Conservation (phyloP, 2,888 invertebrate species). For the Julus scandinavius region DNA sequence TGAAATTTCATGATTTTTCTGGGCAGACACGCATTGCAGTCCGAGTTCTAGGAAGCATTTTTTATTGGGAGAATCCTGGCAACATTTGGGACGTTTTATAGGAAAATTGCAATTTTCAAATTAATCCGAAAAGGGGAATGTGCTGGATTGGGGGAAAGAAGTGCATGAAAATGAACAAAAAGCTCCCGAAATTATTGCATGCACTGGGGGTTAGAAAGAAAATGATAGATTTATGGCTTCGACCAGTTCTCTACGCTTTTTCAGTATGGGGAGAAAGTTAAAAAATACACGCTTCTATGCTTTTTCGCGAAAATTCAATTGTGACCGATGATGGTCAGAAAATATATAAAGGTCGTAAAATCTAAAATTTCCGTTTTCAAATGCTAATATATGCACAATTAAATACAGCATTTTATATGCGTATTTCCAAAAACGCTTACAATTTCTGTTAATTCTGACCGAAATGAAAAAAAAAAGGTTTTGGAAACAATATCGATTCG, state of each 20-base stretch:
- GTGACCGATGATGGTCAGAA: slow-evolving; percentile 3
- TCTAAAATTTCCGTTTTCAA: not conserved
- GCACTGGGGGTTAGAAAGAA: slow-evolving; percentile 37
- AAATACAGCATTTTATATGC: not conserved
- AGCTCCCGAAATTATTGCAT: slow-evolving; percentile 35
- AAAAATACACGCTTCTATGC: slow-evolving; percentile 45
- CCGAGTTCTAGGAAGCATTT: slow-evolving; percentile 38
- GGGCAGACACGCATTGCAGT: slow-evolving; percentile 43
- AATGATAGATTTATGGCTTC: slow-evolving; percentile 50
- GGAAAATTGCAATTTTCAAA: slow-evolving; percentile 50
- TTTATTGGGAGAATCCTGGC: slow-evolving; percentile 44
- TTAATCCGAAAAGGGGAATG: slow-evolving; percentile 47
- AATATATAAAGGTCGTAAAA: not conserved
- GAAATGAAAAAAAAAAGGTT: not conserved
- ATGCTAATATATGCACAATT: slow-evolving; percentile 51
- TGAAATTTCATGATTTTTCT: not conserved
- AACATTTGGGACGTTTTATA: slow-evolving; percentile 45
- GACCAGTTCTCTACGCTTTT: slow-evolving; percentile 50
- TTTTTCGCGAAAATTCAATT: slow-evolving; percentile 37
- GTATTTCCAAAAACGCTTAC: slow-evolving; percentile 1
- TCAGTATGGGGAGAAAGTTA: not conserved
- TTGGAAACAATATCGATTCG: not conserved
- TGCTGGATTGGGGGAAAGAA: not conserved
- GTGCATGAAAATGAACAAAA: slow-evolving; percentile 47
- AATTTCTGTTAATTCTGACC: not conserved